These are phyloP conservation scores for Leucozona laternaria DNA, from an alignment of 2,888 invertebrate species.

Conservation along the genomic window DNA sequence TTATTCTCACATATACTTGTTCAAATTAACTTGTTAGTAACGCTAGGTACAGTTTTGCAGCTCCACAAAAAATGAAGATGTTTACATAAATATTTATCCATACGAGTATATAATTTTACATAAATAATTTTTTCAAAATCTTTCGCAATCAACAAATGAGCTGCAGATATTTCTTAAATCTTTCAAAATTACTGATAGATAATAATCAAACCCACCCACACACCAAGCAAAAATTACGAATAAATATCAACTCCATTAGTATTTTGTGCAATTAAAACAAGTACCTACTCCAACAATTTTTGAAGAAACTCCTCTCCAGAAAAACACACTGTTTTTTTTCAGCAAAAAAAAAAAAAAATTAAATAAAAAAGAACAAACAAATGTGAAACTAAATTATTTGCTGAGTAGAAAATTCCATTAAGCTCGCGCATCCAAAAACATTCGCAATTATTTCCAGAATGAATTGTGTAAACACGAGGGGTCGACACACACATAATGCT, in stretches of 20 bases:
- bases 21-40: no score
- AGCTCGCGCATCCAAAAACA: slow-evolving; percentile 51
- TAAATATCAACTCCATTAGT: neutral
- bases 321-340: neutral
- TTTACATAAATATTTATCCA: no score
- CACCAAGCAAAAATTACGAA: neutral
- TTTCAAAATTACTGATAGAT: neutral
- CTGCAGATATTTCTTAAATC: no score
- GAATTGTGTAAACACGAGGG: slow-evolving; percentile 63
- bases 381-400: slow-evolving; percentile 54
- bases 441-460: slow-evolving; percentile 47
- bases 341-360: slow-evolving; percentile 27
- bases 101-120: no score
- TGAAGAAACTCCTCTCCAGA: neutral
- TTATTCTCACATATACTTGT: no score
- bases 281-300: neutral
- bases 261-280: slow-evolving; percentile 19
- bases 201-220: neutral
- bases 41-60: no score
- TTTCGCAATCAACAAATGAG: no score
- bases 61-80: no score
- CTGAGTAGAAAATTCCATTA: slow-evolving; percentile 68
- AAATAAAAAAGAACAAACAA: slow-evolving; percentile 18
- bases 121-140: no score
- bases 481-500: slow-evolving; percentile 60